Evolutionary conservation across 2,113 vertebrate species (phyloP).

Genomic region (Carassius auratus): DNA sequence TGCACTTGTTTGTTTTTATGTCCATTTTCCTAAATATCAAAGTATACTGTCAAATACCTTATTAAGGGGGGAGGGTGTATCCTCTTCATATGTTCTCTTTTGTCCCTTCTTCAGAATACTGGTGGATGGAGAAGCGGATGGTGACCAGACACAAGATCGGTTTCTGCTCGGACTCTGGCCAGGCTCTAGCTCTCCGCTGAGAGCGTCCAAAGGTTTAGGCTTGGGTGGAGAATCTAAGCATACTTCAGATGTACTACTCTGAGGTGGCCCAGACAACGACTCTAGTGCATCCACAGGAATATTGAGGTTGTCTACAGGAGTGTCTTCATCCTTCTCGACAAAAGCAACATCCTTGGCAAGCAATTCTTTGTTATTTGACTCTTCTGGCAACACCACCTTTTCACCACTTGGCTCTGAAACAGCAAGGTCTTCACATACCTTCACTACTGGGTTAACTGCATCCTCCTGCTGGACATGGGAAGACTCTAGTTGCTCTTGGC

Average conservation of each 20-base stretch:
- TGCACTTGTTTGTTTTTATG: not conserved
- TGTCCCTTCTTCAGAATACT: conserved; percentile 93
- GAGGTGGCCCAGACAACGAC: conserved; percentile 5
- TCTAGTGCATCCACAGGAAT: conserved; percentile 29
- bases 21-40: no score
- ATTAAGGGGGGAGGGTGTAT: conserved; percentile 82
- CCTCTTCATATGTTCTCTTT: conserved; percentile 85
- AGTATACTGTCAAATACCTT: conserved; percentile 79
- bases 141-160: conserved; percentile 84
- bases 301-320: conserved; percentile 29
- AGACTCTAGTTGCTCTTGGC: conserved; percentile 31
- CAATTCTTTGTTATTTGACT: not conserved
- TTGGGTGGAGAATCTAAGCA: conserved; percentile 81
- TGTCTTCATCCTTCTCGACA: conserved; percentile 40
- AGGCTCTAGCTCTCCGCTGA: conserved; percentile 55
- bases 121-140: conserved; percentile 91
- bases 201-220: conserved; percentile 61
- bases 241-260: not conserved
- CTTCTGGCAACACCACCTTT: conserved; percentile 29
- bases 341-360: not conserved
- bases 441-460: not conserved
- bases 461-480: conserved; percentile 29
- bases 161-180: conserved; percentile 80
- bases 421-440: not conserved
- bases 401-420: not conserved